Evolutionary conservation across 92 coral and sea anemone genomes (phyloP).

Genomic region (Heteractis magnifica): DNA sequence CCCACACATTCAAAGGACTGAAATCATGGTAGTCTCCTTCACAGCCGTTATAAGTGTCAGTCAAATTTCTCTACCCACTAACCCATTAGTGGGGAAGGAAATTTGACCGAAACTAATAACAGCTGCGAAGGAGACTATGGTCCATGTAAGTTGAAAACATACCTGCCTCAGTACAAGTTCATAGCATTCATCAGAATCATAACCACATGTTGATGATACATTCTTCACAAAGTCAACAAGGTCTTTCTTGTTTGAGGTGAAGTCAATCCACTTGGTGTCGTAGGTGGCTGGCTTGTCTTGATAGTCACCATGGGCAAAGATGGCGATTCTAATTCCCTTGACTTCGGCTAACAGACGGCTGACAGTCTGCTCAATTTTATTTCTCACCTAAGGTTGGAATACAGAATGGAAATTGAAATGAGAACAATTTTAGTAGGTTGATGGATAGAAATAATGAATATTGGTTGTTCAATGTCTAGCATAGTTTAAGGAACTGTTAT

Average conservation of each 20-base stretch:
- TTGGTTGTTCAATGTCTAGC: background rate
- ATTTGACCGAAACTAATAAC: too few species aligned
- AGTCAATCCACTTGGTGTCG: conserved; percentile 95
- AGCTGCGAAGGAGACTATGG: background rate
- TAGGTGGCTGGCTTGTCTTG: conserved; percentile 73
- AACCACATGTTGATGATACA: conserved; percentile 88
- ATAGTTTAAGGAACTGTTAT: background rate
- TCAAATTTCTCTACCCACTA: too few species aligned
- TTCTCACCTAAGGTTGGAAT: conserved; percentile 60
- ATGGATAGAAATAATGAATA: background rate
- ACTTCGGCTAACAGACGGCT: conserved; percentile 75
- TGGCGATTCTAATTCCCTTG: conserved; percentile 84
- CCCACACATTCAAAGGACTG: too few species aligned
- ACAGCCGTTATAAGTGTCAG: too few species aligned
- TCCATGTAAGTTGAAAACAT: background rate
- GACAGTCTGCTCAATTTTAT: conserved; percentile 77
- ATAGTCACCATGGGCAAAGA: conserved; percentile 96
- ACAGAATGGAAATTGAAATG: background rate
- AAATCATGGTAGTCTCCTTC: too few species aligned
- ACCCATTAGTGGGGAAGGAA: too few species aligned
- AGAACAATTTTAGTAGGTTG: background rate
- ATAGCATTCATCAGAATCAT: conserved; percentile 91
- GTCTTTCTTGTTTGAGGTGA: conserved; percentile 76
- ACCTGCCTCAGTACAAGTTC: conserved; percentile 96
- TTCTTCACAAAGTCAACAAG: conserved; percentile 77